Conservation (phyloP, 2,888 invertebrate genomes). For the Andrena dorsata region DNA sequence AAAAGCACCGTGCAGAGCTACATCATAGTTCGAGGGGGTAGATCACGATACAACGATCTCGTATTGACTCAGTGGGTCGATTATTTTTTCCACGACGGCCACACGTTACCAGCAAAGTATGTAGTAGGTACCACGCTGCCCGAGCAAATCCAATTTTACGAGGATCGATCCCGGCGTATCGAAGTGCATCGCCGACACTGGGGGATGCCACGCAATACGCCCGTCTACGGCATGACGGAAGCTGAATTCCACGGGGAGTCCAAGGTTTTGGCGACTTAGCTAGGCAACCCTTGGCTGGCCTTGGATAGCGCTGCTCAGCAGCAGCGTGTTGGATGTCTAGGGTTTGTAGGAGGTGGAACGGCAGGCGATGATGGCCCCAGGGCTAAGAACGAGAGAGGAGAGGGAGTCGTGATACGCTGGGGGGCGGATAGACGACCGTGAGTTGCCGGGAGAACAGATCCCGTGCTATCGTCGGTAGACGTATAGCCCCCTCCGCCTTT, state of each 20-base stretch:
- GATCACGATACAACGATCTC: not conserved
- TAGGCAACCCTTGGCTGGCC: slow-evolving; percentile 63
- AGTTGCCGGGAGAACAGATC: slow-evolving; percentile 59
- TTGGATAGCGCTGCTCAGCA: slow-evolving; percentile 41
- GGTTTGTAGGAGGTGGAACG: slow-evolving; percentile 27
- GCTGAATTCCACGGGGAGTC: slow-evolving; percentile 71
- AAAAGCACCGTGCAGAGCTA: no score
- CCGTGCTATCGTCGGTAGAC: slow-evolving; percentile 55
- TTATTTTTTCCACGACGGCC: slow-evolving; percentile 21
- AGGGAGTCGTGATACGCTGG: slow-evolving; percentile 37
- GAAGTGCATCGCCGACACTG: slow-evolving; percentile 69
- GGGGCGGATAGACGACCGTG: slow-evolving; percentile 45
- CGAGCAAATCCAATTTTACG: slow-evolving; percentile 73
- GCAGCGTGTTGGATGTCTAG: slow-evolving; percentile 33
- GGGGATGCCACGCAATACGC: slow-evolving; percentile 72
- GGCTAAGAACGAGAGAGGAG: slow-evolving; percentile 39
- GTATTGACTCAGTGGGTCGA: slow-evolving; percentile 25
- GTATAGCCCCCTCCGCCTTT: slow-evolving; percentile 54
- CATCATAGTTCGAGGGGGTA: no score
- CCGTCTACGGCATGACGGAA: slow-evolving; percentile 66
- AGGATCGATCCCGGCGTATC: slow-evolving; percentile 70
- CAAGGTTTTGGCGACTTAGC: slow-evolving; percentile 73
- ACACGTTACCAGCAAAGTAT: slow-evolving; percentile 37
- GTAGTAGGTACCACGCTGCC: slow-evolving; percentile 59
- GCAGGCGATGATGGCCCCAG: slow-evolving; percentile 30